phyloP scores from a whole-genome alignment of 2,113 vertebrate species.

The Prochilodus magdalenae region DNA sequence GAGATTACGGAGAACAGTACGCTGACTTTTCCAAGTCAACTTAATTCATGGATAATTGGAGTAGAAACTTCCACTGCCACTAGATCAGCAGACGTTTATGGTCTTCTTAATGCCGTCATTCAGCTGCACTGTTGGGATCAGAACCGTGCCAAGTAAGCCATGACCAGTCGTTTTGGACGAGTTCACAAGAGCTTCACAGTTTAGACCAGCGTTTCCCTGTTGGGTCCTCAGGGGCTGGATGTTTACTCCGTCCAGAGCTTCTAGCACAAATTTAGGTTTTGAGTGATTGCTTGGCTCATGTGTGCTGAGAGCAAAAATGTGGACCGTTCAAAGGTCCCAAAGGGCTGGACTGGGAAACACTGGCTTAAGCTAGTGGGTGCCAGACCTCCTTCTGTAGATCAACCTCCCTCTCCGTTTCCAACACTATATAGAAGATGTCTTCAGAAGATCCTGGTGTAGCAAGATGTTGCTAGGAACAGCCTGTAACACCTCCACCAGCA shows the following conservation, averaged over 20 bases:
- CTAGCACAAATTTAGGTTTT: background rate
- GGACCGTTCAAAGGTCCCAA: no score
- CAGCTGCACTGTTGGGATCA: background rate
- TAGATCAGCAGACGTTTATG: background rate
- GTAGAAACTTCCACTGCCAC: background rate
- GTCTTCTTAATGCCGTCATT: background rate
- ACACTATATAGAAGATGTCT: background rate
- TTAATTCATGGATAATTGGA: background rate
- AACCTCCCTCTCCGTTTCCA: background rate
- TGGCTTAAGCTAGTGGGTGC: no score
- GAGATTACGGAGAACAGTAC: no score
- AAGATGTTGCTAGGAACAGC: no score
- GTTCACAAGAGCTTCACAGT: no score
- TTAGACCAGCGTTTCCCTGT: no score
- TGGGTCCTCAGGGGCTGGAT: background rate
- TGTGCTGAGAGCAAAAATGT: background rate
- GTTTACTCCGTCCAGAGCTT: background rate
- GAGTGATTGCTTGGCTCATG: background rate
- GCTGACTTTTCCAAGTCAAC: no score
- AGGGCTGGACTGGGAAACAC: no score
- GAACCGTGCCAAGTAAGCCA: background rate
- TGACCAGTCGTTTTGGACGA: background rate
- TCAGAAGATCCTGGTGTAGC: background rate
- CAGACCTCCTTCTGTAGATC: background rate
- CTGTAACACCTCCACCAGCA: no score